Evolutionary conservation across 2,113 vertebrate species (phyloP).

Genomic region (Aptenodytes forsteri): DNA sequence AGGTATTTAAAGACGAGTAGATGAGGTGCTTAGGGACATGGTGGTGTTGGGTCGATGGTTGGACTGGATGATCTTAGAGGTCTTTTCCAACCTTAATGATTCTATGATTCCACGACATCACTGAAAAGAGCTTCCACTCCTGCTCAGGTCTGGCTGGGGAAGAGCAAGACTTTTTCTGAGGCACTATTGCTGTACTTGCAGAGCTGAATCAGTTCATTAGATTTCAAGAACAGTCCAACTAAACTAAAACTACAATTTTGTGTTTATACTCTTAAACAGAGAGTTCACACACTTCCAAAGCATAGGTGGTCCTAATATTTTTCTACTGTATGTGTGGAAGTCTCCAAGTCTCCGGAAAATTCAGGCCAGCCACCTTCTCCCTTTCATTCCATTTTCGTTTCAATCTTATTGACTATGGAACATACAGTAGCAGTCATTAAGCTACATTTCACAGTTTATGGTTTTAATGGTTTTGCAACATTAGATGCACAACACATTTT

Average conservation of each 20-base stretch:
- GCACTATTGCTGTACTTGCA: not conserved
- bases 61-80: too few relatives aligned
- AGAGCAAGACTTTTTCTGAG: not conserved
- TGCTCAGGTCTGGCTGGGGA: not conserved
- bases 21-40: too few relatives aligned
- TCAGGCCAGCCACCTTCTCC: not conserved
- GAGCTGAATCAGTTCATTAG: not conserved
- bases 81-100: too few relatives aligned
- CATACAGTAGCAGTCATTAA: slow-evolving; percentile 37
- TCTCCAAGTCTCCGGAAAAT: not conserved
- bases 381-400: slow-evolving; percentile 22
- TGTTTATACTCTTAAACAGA: not conserved
- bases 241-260: not conserved
- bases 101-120: too few relatives aligned
- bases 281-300: not conserved
- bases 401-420: not conserved
- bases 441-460: slow-evolving; percentile 59
- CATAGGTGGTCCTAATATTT: not conserved
- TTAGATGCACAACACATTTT: slow-evolving; percentile 65
- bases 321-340: not conserved
- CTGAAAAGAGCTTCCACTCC: not conserved
- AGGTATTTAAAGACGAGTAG: too few relatives aligned
- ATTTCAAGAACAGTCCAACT: not conserved
- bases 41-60: too few relatives aligned
- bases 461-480: slow-evolving; percentile 70